phyloP scores from a whole-genome alignment of 2,797 vertebrate species.

The Liasis olivaceus region DNA sequence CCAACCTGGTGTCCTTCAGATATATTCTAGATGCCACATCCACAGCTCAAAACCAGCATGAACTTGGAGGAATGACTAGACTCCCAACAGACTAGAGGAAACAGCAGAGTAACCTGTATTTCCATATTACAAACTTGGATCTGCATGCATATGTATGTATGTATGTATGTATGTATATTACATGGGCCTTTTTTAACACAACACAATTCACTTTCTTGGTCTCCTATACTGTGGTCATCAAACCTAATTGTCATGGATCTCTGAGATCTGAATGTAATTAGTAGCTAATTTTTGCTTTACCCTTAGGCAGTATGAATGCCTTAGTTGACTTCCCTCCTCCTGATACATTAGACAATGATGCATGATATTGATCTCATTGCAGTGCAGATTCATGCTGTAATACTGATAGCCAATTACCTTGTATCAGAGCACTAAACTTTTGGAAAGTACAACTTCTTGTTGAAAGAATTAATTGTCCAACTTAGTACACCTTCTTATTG shows the following conservation, averaged over 20 bases:
- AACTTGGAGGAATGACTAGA: neutral
- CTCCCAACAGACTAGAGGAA: neutral
- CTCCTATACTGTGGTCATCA: neutral
- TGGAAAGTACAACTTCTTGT: constrained; percentile 49
- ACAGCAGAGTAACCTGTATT: neutral
- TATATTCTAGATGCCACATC: neutral
- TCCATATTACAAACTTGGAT: neutral
- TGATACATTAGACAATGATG: neutral
- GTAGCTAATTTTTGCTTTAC: constrained; percentile 20
- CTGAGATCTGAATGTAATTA: constrained; percentile 9
- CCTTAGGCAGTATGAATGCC: neutral
- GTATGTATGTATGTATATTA: neutral
- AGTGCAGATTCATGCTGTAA: constrained; percentile 43
- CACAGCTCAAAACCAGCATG: neutral
- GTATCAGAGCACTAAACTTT: constrained; percentile 34
- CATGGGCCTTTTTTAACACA: neutral
- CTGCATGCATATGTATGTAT: neutral
- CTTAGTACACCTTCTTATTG: constrained; percentile 68
- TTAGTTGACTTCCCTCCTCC: constrained; percentile 34
- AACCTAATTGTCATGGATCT: neutral
- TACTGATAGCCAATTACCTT: constrained; percentile 32
- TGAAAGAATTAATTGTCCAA: constrained; percentile 44
- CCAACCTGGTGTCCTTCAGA: neutral
- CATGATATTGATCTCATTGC: constrained; percentile 57
- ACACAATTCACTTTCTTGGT: neutral